Evolutionary conservation across 2,888 invertebrate species (phyloP), one percentile per base, ranked within the genome.

Genomic region (Cybosia mesomella): DNA sequence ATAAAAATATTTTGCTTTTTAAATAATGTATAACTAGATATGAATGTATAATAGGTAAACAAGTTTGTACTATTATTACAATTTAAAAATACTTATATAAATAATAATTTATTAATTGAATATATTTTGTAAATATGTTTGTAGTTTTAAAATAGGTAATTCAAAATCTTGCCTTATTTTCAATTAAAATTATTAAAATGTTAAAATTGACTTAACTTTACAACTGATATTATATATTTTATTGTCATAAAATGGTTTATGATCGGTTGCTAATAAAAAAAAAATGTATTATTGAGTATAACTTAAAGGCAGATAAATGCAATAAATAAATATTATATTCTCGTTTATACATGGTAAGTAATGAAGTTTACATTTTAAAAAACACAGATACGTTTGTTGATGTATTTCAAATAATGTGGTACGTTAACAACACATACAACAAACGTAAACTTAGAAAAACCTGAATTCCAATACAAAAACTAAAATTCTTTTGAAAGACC

Each of bases 221-320:
- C 60, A 74, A 75, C 72, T 60, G 66, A 69, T 73, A 61, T 77
- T 72, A 69, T 67, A 71, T 66, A 67, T 72, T 76, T 82, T 80
- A 82, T 82, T 81, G 80, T 81, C 80, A 73, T 72, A 64, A 74
- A 75, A 75, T 75, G 64, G 57, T 73, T 73, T 67, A 55, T 62
- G 21, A 69, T 67, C 18, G 67, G 43, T 59, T 54, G 64, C 67
- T 66, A 62, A 21, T 43, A 34, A 67, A 58, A 58, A 36, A 13
- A 10, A 28, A 62, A 21, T 53, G n/a, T n/a, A n/a, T 54, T 21
- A 24, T 22, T 34, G 7, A 34, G 5, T 34, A 4, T 34, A 54
- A 22, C 4, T 32, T 54, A 13, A 13, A 53, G 39, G 18, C 24
- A 18, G 39, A 24, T 59, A 59, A 24, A 18, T 36, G 15, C 18